Evolutionary conservation across 2,113 vertebrate genomes (phyloP).

Genomic region (Ahaetulla prasina): DNA sequence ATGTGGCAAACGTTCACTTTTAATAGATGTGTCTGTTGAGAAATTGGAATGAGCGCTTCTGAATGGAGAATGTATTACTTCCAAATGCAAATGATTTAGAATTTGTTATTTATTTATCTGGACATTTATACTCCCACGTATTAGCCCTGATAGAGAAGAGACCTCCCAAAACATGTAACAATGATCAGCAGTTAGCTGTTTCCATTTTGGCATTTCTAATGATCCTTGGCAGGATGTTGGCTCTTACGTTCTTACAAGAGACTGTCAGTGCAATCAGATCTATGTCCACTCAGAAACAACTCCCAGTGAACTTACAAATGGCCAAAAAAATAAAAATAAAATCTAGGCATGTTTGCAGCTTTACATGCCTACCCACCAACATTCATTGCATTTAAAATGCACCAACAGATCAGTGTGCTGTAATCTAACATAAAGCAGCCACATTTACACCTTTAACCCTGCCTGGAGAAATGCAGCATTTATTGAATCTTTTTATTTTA

Average conservation of each 20-base stretch:
- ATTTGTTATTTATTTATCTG: not conserved
- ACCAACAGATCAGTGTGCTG: not conserved
- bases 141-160: not conserved
- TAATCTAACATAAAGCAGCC: not conserved
- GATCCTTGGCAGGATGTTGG: not conserved
- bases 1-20: not conserved
- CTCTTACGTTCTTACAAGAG: not conserved
- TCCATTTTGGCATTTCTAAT: not conserved
- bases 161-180: not conserved
- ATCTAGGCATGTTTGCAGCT: not conserved
- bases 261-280: not conserved
- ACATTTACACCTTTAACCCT: not conserved
- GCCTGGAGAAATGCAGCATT: not conserved
- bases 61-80: not conserved
- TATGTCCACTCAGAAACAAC: not conserved
- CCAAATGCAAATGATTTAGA: not conserved
- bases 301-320: not conserved
- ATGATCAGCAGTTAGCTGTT: not conserved
- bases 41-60: not conserved
- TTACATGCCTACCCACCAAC: not conserved
- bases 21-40: not conserved
- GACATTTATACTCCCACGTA: not conserved
- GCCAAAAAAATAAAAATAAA: not conserved
- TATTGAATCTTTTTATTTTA: not conserved
- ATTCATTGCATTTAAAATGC: not conserved